phyloP scores from a whole-genome alignment of 2,113 vertebrate species.

The Ophthalmotilapia sp. region DNA sequence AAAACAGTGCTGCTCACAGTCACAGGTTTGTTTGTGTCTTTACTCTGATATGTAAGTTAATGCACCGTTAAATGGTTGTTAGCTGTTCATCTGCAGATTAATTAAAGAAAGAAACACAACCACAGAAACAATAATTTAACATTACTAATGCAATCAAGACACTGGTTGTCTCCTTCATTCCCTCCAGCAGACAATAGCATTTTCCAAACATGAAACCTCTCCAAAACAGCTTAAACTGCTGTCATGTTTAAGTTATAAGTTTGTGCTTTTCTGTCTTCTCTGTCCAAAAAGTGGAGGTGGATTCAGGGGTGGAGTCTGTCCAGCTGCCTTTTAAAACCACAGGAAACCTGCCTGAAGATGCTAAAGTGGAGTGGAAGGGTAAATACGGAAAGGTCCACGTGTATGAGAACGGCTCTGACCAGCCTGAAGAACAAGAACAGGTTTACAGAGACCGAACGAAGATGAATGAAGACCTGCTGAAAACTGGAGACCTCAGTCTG shows the following conservation, averaged over 20 bases:
- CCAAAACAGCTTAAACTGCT: too few relatives aligned
- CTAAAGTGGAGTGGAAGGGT: too few relatives aligned
- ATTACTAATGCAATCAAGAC: too few relatives aligned
- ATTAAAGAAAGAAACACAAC: neutral
- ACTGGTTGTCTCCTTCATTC: too few relatives aligned
- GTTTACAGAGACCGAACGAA: rapidly evolving
- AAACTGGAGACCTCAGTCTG: neutral
- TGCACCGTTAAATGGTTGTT: neutral
- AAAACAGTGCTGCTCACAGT: neutral
- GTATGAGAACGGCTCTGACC: neutral
- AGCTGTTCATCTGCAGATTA: neutral
- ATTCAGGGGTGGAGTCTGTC: too few relatives aligned
- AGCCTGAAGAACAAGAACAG: rapidly evolving
- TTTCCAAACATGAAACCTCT: too few relatives aligned
- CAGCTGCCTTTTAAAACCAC: too few relatives aligned
- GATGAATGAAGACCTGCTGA: neutral
- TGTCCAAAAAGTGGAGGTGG: neutral
- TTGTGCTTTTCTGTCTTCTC: neutral
- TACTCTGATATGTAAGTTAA: rapidly evolving
- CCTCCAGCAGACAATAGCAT: rapidly evolving
- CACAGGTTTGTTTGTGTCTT: neutral
- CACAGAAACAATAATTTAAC: rapidly evolving
- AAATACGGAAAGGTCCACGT: neutral
- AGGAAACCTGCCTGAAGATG: rapidly evolving
- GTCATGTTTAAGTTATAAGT: too few relatives aligned